Percentiles rank a stretch among this genome's conserved stretches.
phyloP scores from a whole-genome alignment of 2,113 vertebrate genomes.

The Aplodontia rufa region DNA sequence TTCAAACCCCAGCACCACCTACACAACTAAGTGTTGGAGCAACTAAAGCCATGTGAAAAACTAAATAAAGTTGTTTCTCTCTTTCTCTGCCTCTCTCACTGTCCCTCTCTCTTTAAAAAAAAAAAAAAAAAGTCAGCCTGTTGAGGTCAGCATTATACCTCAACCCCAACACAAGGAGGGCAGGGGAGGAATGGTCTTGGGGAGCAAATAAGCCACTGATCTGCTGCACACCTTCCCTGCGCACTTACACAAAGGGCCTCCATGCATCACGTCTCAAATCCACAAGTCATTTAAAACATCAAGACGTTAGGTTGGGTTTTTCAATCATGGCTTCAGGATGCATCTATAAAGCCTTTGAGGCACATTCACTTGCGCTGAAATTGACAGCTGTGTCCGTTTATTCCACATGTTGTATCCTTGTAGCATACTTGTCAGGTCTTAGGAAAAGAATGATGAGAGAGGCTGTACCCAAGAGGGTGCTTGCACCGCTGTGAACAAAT shows the following conservation, averaged over 20 bases:
- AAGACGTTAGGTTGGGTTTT: neutral
- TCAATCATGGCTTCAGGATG: neutral
- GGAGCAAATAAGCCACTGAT: neutral
- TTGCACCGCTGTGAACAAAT: neutral
- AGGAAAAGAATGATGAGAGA: neutral
- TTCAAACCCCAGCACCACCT: too few relatives aligned
- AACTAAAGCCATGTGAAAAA: too few relatives aligned
- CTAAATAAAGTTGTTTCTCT: too few relatives aligned
- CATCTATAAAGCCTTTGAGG: neutral
- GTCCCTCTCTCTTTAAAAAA: too few relatives aligned
- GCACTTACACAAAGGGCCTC: neutral
- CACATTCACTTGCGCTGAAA: neutral
- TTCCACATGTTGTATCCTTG: neutral
- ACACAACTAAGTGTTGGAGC: too few relatives aligned
- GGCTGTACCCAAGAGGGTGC: neutral
- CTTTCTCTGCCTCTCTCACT: too few relatives aligned
- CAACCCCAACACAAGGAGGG: neutral
- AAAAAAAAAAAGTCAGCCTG: neutral
- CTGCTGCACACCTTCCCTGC: neutral
- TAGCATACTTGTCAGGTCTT: neutral
- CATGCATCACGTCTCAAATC: neutral
- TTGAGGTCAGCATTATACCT: neutral
- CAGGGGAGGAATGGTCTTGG: neutral
- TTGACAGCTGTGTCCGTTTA: neutral
- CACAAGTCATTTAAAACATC: neutral